These are phyloP conservation scores for Ptychadena robeensis DNA, from an alignment of 2,797 vertebrate species.

Conservation along the genomic window DNA sequence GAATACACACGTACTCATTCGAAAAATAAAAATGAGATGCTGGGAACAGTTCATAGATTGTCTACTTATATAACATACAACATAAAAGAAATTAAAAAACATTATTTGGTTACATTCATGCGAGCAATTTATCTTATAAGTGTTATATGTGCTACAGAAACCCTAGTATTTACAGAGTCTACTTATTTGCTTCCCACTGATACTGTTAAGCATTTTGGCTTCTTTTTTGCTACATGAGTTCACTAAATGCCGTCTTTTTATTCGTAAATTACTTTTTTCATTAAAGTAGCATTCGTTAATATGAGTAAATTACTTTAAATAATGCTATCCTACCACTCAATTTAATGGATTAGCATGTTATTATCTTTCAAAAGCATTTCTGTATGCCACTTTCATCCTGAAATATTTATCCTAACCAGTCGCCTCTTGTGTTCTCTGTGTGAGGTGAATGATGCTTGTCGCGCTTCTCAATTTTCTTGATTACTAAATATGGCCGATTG, in stretches of 20 bases:
- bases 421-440: conserved; percentile 56
- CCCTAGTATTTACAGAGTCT: not conserved
- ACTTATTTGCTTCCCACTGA: not conserved
- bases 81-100: not conserved
- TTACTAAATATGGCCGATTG: conserved; percentile 54
- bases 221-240: not conserved
- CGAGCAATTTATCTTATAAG: not conserved
- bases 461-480: conserved; percentile 54
- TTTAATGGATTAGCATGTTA: conserved; percentile 53
- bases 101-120: not conserved
- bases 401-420: conserved; percentile 56
- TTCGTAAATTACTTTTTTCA: conserved; percentile 1
- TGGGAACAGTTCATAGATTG: not conserved
- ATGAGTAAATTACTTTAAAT: conserved; percentile 48
- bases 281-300: conserved; percentile 19
- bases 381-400: conserved; percentile 33
- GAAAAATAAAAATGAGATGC: conserved; percentile 22
- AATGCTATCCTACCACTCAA: conserved; percentile 41
- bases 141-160: not conserved
- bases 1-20: conserved; percentile 15
- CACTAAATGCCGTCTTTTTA: not conserved
- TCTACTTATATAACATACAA: not conserved
- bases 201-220: not conserved
- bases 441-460: conserved; percentile 54
- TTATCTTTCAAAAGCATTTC: conserved; percentile 40